Base-by-base conservation (phyloP, 2,113 vertebrate genomes). In the Gallinago jamesoni region DNA sequence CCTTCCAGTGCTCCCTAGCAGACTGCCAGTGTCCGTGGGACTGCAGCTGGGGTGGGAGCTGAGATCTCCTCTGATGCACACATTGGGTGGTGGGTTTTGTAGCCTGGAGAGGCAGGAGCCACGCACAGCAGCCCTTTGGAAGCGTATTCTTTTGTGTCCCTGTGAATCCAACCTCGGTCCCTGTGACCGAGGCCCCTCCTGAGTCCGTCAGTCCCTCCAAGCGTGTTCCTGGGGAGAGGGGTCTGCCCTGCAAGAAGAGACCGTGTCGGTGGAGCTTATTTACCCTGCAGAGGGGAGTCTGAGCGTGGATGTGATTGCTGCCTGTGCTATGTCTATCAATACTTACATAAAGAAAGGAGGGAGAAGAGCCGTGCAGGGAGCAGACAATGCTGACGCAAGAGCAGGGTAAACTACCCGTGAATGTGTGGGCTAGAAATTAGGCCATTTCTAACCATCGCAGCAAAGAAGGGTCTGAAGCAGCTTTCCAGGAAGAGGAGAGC, bases 381-480 rank as follows among this genome's bases (percentile, higher is more conserved):
- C 90, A 90, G 77, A 74, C 73, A 83, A 27, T 14, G 87, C 83
- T 95, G 94, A 75, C 27, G 78, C 87, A 75, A 27, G 91, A 52
- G 66, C 2, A 19, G 60, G 60, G 76, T 37, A 24, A 55, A 45
- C 41, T 37, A 57, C 48, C 79, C 14, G 3, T 27, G 57, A 62
- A 37, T 28, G 64, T 55, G 91, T 91, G 94, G 84, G 88, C 80
- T 91, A 12, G 76, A 82, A 94, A 91, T 64, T n/a, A 73, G 89
- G 89, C 67, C 89, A 78, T 73, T 76, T 35, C 80, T 48, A 52
- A 53, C 31, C 50, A 14, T 31, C 50, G 30, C 67, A 83, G 76
- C 55, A 21, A 48, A 35, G 64, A 23, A 57, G 20, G 70, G 72
- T 31, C 81, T 78, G 76, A 59, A 35, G 10, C 57, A 78, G 88